Conservation (phyloP, 30 jellyfish, hydroid and myxozoan species). For the Pelagia noctiluca region DNA sequence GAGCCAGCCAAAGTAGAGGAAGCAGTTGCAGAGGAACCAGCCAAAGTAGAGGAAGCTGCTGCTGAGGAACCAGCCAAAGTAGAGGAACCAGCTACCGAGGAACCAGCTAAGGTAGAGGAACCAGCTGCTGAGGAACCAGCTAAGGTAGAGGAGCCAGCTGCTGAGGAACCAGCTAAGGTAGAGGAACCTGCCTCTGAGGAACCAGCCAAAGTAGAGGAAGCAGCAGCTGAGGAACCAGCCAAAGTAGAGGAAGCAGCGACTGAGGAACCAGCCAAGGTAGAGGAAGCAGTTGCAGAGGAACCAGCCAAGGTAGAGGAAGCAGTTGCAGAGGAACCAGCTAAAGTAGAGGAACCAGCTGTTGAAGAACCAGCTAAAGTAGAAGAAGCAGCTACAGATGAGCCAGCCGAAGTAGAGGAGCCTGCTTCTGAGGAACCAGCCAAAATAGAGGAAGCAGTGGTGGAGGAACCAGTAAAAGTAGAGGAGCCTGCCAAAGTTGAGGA, state of each 20-base stretch:
- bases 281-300: background rate
- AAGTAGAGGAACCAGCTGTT: background rate
- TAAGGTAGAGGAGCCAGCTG: background rate
- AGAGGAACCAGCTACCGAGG: background rate
- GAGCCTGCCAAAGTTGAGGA: slow-evolving; percentile 3
- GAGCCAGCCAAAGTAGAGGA: slow-evolving; percentile 20
- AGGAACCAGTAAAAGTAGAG: slow-evolving; percentile 5
- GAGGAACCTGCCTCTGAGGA: slow-evolving; percentile 18
- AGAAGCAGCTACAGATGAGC: slow-evolving; percentile 18
- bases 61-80: too few relatives aligned
- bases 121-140: too few relatives aligned
- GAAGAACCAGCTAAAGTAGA: slow-evolving; percentile 2
- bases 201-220: slow-evolving; percentile 14
- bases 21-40: slow-evolving; percentile 17
- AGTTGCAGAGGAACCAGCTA: background rate
- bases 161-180: slow-evolving; percentile 27
- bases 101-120: background rate
- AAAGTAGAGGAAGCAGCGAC: slow-evolving; percentile 13
- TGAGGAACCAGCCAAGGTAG: slow-evolving; percentile 17
- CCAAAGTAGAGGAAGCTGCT: background rate
- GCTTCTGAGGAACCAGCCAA: background rate
- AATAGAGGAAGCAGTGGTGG: slow-evolving; percentile 15
- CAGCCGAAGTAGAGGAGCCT: background rate
- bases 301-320: background rate
- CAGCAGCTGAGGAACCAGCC: slow-evolving; percentile 25